Evolutionary conservation across 2,797 vertebrate species (phyloP).

Genomic region (Hoplostethus atlanticus): DNA sequence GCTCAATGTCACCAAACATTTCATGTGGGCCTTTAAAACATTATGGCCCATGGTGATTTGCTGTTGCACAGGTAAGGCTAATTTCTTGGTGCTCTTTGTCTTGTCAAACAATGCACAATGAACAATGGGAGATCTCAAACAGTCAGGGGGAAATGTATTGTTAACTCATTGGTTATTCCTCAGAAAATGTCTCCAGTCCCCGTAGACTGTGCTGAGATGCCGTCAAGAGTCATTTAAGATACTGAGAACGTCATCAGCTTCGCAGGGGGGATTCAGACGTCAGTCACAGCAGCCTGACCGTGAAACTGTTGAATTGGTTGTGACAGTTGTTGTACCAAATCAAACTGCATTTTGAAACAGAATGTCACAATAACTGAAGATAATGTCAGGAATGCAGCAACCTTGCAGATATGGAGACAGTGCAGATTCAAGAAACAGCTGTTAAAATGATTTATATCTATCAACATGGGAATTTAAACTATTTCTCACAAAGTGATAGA

Average conservation of each 20-base stretch:
- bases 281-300: slow-evolving; percentile 63
- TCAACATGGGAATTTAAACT: too few species aligned
- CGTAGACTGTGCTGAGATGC: slow-evolving; percentile 47
- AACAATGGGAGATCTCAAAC: slow-evolving; percentile 5
- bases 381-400: slow-evolving; percentile 12
- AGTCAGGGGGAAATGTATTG: slow-evolving; percentile 48
- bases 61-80: slow-evolving; percentile 23
- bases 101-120: slow-evolving; percentile 13
- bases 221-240: slow-evolving; percentile 58
- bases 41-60: slow-evolving; percentile 35
- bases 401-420: neutral
- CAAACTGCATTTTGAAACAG: slow-evolving; percentile 58
- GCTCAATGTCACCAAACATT: slow-evolving; percentile 61
- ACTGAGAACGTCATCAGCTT: slow-evolving; percentile 70
- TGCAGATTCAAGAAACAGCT: too few species aligned
- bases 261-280: slow-evolving; percentile 49
- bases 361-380: slow-evolving; percentile 26
- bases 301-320: slow-evolving; percentile 54
- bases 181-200: slow-evolving; percentile 65
- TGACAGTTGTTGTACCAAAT: slow-evolving; percentile 56
- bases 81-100: slow-evolving; percentile 41
- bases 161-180: slow-evolving; percentile 39
- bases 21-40: slow-evolving; percentile 39
- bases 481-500: neutral
- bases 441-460: too few species aligned